phyloP scores from a whole-genome alignment of 2,113 vertebrate species.

The Phyllostomus discolor region DNA sequence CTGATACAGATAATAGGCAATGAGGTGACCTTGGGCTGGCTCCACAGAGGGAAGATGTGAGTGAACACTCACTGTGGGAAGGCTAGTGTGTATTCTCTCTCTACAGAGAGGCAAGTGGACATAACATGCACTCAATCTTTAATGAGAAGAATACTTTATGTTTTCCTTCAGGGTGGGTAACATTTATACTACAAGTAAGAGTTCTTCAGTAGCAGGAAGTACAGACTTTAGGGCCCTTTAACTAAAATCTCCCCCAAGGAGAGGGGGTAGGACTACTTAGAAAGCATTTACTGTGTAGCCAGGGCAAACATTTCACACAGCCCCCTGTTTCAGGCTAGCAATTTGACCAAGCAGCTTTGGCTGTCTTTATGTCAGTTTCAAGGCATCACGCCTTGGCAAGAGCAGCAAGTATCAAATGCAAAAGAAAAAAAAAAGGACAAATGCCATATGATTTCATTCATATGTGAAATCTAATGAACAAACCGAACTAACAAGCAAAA shows the following conservation, averaged over 20 bases:
- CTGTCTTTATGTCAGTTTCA: conserved; percentile 61
- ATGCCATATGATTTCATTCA: too few relatives aligned
- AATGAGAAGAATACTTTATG: conserved; percentile 32
- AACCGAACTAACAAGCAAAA: too few relatives aligned
- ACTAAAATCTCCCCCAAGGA: neutral
- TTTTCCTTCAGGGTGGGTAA: conserved; percentile 3
- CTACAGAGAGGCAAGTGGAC: neutral
- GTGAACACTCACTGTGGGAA: neutral
- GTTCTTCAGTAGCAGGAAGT: conserved; percentile 25
- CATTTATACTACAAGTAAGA: conserved; percentile 35
- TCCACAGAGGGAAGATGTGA: neutral
- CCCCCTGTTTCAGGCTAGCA: conserved; percentile 27
- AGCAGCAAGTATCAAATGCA: conserved; percentile 38
- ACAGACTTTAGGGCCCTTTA: neutral
- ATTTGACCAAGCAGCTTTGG: conserved; percentile 46
- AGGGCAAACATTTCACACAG: neutral
- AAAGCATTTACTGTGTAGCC: neutral
- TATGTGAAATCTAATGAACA: too few relatives aligned
- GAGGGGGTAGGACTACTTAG: neutral
- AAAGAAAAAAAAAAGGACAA: neutral
- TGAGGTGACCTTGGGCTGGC: neutral
- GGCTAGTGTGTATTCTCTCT: neutral
- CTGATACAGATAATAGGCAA: neutral
- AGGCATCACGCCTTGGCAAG: conserved; percentile 47
- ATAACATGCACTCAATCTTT: neutral